Evolutionary conservation across 2,888 invertebrate species (phyloP).

Genomic region (Sinhomidia bicolor): DNA sequence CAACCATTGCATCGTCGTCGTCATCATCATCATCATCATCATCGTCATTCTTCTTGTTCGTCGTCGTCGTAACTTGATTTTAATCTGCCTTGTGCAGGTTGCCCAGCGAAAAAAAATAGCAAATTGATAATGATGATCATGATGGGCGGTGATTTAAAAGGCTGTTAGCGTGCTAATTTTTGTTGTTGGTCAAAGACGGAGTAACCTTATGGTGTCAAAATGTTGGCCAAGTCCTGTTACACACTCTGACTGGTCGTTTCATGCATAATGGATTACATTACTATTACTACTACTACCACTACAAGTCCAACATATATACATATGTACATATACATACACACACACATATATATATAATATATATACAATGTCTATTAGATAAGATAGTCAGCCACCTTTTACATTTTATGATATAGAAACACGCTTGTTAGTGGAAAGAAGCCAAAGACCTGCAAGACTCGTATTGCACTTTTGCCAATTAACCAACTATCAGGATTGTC

Average conservation of each 20-base stretch:
- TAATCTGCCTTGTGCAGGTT: conserved; percentile 35
- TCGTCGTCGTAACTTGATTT: conserved; percentile 39
- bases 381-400: too few species aligned
- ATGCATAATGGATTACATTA: conserved; percentile 16
- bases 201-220: conserved; percentile 37
- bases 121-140: conserved; percentile 1
- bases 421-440: conserved; percentile 58
- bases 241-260: not conserved
- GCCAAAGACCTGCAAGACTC: conserved; percentile 55
- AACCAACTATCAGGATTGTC: conserved; percentile 66
- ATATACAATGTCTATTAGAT: not conserved
- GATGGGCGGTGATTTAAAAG: conserved; percentile 48
- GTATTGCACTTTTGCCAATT: conserved; percentile 66
- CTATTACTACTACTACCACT: not conserved
- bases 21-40: not conserved
- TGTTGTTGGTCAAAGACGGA: conserved; percentile 41
- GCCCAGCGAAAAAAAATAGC: not conserved
- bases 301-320: not conserved
- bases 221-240: conserved; percentile 59
- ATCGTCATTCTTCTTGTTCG: not conserved
- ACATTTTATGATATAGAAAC: too few species aligned
- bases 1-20: too few species aligned
- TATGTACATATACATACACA: not conserved
- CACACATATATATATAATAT: not conserved
- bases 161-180: conserved; percentile 46